A percentile compares a stretch with the other conserved stretches of the same genome.
Evolutionary conservation across 2,113 vertebrate genomes (phyloP).

Genomic region (Austrofundulus limnaeus): DNA sequence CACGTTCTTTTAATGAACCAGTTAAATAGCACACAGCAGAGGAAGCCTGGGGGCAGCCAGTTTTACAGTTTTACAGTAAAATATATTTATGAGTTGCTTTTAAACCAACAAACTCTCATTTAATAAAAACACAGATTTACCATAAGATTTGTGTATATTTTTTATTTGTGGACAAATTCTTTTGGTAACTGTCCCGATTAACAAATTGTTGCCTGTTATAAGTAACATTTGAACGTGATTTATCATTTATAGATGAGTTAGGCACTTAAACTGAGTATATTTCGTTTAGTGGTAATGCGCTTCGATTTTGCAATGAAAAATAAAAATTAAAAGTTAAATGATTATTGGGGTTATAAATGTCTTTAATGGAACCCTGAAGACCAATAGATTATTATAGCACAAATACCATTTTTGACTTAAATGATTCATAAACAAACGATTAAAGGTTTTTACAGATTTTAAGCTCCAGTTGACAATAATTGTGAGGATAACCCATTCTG

Average conservation of each 20-base stretch:
- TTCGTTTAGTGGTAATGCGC: background rate
- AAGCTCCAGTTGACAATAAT: background rate
- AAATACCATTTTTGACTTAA: background rate
- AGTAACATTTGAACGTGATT: background rate
- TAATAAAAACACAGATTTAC: background rate
- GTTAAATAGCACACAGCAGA: constrained; percentile 26
- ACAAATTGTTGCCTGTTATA: background rate
- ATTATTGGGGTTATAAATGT: background rate
- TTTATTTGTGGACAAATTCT: background rate
- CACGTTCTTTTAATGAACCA: constrained; percentile 24
- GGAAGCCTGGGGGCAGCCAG: constrained; percentile 3
- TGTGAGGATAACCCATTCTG: background rate
- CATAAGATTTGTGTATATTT: background rate
- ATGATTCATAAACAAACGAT: background rate
- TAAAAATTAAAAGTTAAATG: background rate
- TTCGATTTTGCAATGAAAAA: background rate
- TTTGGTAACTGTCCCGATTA: background rate
- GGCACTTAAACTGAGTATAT: background rate
- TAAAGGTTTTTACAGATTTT: background rate
- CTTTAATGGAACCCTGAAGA: background rate
- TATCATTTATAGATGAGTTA: background rate
- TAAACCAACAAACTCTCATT: background rate
- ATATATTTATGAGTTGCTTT: constrained; percentile 5
- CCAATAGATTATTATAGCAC: background rate
- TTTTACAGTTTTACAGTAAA: constrained; percentile 11